phyloP scores from a whole-genome alignment of 2,888 invertebrate genomes.

The Mesoligia furuncula region DNA sequence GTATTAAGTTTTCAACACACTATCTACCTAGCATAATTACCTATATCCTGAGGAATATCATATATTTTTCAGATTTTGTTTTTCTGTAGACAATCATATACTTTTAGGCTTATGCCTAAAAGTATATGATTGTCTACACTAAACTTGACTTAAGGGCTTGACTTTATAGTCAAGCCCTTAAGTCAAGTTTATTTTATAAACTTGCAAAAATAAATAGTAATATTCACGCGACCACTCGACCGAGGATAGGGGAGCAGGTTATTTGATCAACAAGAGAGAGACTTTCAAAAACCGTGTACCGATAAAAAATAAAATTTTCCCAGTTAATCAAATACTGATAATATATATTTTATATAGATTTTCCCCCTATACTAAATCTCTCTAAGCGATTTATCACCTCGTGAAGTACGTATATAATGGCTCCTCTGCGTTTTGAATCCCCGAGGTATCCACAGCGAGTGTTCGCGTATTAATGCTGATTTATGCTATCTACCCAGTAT shows the following conservation, averaged over 20 bases:
- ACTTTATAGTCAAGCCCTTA: too few species aligned
- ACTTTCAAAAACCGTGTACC: neutral
- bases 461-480: constrained; percentile 58
- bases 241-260: too few species aligned
- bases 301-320: neutral
- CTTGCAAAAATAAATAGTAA: neutral
- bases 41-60: too few species aligned
- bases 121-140: too few species aligned
- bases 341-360: constrained; percentile 34
- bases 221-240: neutral
- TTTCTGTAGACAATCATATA: too few species aligned
- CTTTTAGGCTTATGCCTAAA: too few species aligned
- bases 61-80: too few species aligned
- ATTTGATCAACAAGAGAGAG: neutral
- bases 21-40: too few species aligned
- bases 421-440: constrained; percentile 39
- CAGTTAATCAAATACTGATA: constrained; percentile 26
- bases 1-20: too few species aligned
- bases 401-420: constrained; percentile 45
- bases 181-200: too few species aligned
- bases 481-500: constrained; percentile 40
- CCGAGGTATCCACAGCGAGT: constrained; percentile 39
- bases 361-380: constrained; percentile 43
- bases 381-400: constrained; percentile 49
- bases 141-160: too few species aligned